Evolutionary conservation across 2,113 vertebrate species (phyloP).

Genomic region (Oceanites oceanicus): DNA sequence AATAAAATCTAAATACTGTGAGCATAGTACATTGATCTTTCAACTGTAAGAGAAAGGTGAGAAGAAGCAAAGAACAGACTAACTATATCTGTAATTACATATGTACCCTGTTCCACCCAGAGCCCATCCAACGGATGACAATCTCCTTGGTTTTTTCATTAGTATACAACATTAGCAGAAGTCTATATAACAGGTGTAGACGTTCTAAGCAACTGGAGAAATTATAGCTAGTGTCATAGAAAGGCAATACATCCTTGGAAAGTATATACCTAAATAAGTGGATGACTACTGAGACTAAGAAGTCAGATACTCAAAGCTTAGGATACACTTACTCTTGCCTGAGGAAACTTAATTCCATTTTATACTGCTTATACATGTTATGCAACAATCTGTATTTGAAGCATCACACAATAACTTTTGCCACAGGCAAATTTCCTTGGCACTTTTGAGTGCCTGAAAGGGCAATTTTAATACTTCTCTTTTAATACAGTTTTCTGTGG

Average conservation of each 20-base stretch:
- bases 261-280: too few relatives aligned
- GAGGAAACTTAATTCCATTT: not conserved
- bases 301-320: too few relatives aligned
- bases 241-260: too few relatives aligned
- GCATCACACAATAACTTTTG: not conserved
- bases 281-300: too few relatives aligned
- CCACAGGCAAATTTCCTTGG: not conserved
- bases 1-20: not conserved
- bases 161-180: too few relatives aligned
- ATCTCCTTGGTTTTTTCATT: too few relatives aligned
- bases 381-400: not conserved
- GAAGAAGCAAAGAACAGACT: not conserved
- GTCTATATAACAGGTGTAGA: too few relatives aligned
- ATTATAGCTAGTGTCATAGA: too few relatives aligned
- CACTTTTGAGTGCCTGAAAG: not conserved
- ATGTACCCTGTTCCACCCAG: too few relatives aligned
- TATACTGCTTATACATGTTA: not conserved
- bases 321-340: too few relatives aligned
- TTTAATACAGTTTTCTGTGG: not conserved
- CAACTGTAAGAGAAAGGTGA: not conserved
- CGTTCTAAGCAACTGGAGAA: too few relatives aligned
- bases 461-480: not conserved
- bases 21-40: not conserved
- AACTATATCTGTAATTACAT: not conserved
- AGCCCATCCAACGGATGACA: too few relatives aligned